Conservation (phyloP, 2,888 invertebrate genomes). For the Sympetrum striolatum region DNA sequence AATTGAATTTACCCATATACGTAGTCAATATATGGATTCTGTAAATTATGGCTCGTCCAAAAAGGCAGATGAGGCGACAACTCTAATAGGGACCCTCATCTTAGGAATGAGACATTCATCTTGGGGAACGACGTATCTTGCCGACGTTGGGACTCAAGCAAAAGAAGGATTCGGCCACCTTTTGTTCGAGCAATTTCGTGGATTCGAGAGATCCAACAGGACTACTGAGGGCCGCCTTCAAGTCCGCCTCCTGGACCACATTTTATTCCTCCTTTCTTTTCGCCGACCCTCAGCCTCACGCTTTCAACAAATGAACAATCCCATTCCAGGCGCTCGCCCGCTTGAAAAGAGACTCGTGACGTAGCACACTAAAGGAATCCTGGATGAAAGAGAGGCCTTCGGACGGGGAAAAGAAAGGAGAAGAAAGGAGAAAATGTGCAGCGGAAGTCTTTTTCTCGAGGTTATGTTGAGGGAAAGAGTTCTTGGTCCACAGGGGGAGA, state of each 20-base stretch:
- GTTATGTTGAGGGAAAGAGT: not conserved
- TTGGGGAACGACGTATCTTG: not conserved
- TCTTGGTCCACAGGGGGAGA: not conserved
- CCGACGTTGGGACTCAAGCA: not conserved
- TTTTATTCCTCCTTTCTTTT: not conserved
- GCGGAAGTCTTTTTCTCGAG: not conserved
- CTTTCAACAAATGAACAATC: not conserved
- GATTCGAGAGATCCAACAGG: not conserved
- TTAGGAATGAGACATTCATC: not conserved
- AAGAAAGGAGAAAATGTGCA: not conserved
- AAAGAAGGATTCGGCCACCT: not conserved
- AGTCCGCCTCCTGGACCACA: not conserved
- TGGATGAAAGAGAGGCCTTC: not conserved
- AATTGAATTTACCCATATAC: too few species aligned
- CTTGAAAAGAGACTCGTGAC: not conserved
- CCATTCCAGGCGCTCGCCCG: not conserved
- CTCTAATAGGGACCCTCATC: too few species aligned
- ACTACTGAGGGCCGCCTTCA: not conserved
- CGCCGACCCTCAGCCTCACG: too few species aligned
- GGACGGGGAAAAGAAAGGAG: not conserved
- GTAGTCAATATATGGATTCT: too few species aligned
- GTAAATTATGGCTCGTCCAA: too few species aligned
- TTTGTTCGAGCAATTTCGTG: not conserved
- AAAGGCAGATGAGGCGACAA: too few species aligned
- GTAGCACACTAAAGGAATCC: not conserved